Conservation (phyloP, 2,888 invertebrate species). For the Nasonia oneida region DNA sequence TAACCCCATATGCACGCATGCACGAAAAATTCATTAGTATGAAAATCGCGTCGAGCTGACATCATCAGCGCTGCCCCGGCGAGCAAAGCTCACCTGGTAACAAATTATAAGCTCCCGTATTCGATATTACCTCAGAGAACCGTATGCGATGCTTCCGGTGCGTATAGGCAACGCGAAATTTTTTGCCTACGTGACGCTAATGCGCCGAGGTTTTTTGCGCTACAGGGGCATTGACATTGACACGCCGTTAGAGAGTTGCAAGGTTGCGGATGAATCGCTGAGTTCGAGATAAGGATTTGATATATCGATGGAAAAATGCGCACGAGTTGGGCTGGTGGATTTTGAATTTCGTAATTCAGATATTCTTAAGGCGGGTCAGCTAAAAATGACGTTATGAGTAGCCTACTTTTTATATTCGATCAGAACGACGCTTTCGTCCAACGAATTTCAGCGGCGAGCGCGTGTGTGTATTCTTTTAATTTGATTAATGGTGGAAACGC, state of each 20-base stretch:
- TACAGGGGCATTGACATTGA: not conserved
- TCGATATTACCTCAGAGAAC: not conserved
- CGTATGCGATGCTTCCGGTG: not conserved
- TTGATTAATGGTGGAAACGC: not conserved
- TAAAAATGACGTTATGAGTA: not conserved
- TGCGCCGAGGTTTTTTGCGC: not conserved
- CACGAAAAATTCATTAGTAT: slow-evolving; percentile 51
- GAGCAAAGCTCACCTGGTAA: slow-evolving; percentile 5
- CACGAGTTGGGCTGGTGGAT: not conserved
- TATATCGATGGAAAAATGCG: not conserved
- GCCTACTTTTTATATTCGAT: too few species aligned
- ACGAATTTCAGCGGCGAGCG: not conserved
- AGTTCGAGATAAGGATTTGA: not conserved
- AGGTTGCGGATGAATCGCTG: not conserved
- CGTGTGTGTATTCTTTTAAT: not conserved
- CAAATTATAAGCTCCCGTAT: slow-evolving; percentile 7
- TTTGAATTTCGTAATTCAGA: not conserved
- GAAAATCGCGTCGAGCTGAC: slow-evolving; percentile 27
- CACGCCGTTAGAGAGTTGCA: not conserved
- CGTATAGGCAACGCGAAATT: not conserved
- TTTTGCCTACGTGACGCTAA: not conserved
- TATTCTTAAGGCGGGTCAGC: not conserved
- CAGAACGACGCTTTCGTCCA: too few species aligned
- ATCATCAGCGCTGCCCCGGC: not conserved
- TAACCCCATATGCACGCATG: not conserved